phyloP scores from a whole-genome alignment of 2,888 invertebrate genomes.

The Odontothrips loti region DNA sequence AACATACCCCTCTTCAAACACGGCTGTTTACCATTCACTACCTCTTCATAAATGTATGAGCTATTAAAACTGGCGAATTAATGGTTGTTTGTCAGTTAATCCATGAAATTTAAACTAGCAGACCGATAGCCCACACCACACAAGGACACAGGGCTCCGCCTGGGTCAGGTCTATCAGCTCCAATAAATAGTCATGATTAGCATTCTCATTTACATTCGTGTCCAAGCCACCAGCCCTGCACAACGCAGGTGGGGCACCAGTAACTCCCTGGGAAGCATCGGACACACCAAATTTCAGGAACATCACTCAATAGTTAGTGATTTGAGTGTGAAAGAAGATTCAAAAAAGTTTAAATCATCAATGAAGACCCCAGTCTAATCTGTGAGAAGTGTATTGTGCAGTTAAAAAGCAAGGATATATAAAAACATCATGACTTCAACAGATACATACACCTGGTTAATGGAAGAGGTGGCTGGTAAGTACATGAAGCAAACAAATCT shows the following conservation, averaged over 20 bases:
- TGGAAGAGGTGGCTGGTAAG: conserved; percentile 38
- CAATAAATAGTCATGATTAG: conserved; percentile 21
- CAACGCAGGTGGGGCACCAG: conserved; percentile 30
- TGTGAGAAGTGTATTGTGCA: neutral
- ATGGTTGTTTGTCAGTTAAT: no score
- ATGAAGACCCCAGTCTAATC: neutral
- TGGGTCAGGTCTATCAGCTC: neutral
- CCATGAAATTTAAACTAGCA: neutral
- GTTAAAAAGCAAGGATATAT: neutral
- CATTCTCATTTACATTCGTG: conserved; percentile 20
- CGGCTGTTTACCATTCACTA: neutral
- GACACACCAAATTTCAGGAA: neutral
- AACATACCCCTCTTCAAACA: neutral
- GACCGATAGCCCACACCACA: neutral
- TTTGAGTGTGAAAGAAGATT: neutral
- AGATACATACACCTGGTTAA: conserved; percentile 36
- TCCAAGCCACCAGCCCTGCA: conserved; percentile 27
- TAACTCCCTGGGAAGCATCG: conserved; percentile 8
- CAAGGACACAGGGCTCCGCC: neutral
- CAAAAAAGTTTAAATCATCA: neutral
- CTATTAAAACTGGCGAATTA: neutral
- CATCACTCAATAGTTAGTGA: no score
- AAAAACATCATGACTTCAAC: conserved; percentile 35
- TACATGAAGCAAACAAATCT: neutral
- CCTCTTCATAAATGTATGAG: neutral